Evolutionary conservation across 2,113 vertebrate genomes (phyloP), one percentile per base, ranked within the genome.

Genomic region (Corvus hawaiiensis): DNA sequence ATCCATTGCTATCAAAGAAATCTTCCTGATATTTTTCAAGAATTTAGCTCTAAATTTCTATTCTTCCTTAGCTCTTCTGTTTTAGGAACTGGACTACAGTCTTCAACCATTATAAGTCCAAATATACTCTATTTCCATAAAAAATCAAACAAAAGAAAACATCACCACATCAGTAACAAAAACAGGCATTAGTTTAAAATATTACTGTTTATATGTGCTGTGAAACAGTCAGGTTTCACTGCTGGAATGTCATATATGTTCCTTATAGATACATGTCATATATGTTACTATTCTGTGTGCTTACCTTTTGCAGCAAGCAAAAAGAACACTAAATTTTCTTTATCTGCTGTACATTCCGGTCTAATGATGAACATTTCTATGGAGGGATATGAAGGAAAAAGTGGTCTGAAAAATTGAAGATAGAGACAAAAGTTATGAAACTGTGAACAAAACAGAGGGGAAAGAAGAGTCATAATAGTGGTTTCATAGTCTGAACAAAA

Each of bases 261-360:
- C 13, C 48, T 49, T 49, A 15, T 26, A 26, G 14, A 4, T 49
- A 35, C 20, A 21, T 54, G 3, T 48, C 11, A 43, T 21, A 14
- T 16, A 7, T 16, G 2, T 20, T 74, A 28, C 3, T 28, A 84
- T 72, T 16, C 26, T 33, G 37, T 27, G 7, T 22, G 11, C 21
- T 89, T 67, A 24, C 5, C 4, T 67, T 75, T 32, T 35, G 12
- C 13, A 48, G 8, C 1, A 6, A 64, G 27, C 10, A 43, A 61
- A 84, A 84, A 41, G 2, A 41, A 9, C 6, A 9, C 7, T 22
- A 18, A 16, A 1, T 35, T 61, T 62, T 71, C 43, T 67, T 71
- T 58, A 67, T 37, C 13, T 56, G 5, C 4, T 44, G 2, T 32
- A n/a, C 2, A 3, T 75, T 82, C 39, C 6, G 0, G 6, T 16